Evolutionary conservation across 1,140 invertebrate genomes (phyloP).

Genomic region (Oncopodura yosiiana): DNA sequence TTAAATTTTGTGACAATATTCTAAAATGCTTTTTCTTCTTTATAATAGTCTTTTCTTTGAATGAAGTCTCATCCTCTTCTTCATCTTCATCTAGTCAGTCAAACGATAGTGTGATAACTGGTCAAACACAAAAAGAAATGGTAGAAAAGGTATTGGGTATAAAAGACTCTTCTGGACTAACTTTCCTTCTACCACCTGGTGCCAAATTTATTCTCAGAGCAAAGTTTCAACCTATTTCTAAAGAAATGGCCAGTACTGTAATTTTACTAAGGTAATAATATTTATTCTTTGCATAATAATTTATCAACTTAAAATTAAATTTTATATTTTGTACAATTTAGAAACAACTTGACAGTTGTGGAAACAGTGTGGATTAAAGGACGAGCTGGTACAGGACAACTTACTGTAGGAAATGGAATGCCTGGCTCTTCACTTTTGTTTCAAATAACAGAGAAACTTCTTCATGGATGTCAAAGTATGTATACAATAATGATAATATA

Average conservation of each 20-base stretch:
- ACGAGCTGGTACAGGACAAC: constrained; percentile 68
- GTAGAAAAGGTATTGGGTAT: constrained; percentile 23
- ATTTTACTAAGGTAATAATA: constrained; percentile 16
- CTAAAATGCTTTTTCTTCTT: background rate
- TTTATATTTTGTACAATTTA: constrained; percentile 40
- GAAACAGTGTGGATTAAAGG: constrained; percentile 74
- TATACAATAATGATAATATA: constrained; percentile 22
- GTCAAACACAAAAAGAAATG: constrained; percentile 25
- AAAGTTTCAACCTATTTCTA: constrained; percentile 28
- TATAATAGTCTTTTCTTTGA: constrained; percentile 25
- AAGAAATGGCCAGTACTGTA: constrained; percentile 26
- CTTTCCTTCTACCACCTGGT: constrained; percentile 37
- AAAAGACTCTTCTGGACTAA: constrained; percentile 33
- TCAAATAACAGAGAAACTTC: constrained; percentile 71
- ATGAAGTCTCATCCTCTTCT: constrained; percentile 26
- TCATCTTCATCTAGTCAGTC: constrained; percentile 29
- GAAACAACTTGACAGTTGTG: constrained; percentile 88
- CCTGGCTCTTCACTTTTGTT: constrained; percentile 67
- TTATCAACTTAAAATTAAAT: background rate
- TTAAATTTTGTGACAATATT: background rate
- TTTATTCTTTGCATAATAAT: background rate
- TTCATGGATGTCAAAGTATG: constrained; percentile 68
- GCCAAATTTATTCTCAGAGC: constrained; percentile 34
- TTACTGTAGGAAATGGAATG: constrained; percentile 81
- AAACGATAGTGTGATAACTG: constrained; percentile 29